These are phyloP conservation scores for Hirtodrosophila alboralis DNA, from an alignment of 2,888 invertebrate genomes.

Conservation along the genomic window DNA sequence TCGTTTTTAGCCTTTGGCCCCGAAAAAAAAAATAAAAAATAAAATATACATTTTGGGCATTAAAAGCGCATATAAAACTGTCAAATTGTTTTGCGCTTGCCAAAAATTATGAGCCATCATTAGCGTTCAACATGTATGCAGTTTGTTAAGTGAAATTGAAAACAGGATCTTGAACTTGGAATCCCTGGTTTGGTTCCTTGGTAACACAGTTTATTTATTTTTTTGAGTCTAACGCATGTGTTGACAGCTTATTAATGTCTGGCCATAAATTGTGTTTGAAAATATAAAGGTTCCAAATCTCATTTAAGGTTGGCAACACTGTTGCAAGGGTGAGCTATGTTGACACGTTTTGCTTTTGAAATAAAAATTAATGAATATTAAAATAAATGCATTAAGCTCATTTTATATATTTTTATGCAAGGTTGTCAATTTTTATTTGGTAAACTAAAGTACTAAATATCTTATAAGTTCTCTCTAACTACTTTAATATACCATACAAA, in stretches of 20 bases:
- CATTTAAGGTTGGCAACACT: slow-evolving; percentile 39
- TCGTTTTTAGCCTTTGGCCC: slow-evolving; percentile 45
- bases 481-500: too few relatives aligned
- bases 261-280: slow-evolving; percentile 70
- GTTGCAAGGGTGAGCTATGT: slow-evolving; percentile 23
- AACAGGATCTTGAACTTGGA: slow-evolving; percentile 44
- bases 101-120: slow-evolving; percentile 82
- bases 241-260: slow-evolving; percentile 83
- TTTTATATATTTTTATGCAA: too few relatives aligned
- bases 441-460: too few relatives aligned
- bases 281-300: slow-evolving; percentile 14
- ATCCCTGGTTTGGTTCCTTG: neutral
- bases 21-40: slow-evolving; percentile 1
- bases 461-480: too few relatives aligned
- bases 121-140: slow-evolving; percentile 71
- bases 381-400: too few relatives aligned
- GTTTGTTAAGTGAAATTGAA: slow-evolving; percentile 76
- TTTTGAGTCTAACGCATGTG: slow-evolving; percentile 77
- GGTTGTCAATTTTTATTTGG: too few relatives aligned
- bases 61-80: slow-evolving; percentile 82
- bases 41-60: slow-evolving; percentile 47
- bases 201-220: slow-evolving; percentile 13
- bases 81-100: slow-evolving; percentile 80
- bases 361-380: too few relatives aligned
- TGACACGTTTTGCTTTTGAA: slow-evolving; percentile 10